Evolutionary conservation across 2,797 vertebrate genomes (phyloP).

Genomic region (Astyanax mexicanus): DNA sequence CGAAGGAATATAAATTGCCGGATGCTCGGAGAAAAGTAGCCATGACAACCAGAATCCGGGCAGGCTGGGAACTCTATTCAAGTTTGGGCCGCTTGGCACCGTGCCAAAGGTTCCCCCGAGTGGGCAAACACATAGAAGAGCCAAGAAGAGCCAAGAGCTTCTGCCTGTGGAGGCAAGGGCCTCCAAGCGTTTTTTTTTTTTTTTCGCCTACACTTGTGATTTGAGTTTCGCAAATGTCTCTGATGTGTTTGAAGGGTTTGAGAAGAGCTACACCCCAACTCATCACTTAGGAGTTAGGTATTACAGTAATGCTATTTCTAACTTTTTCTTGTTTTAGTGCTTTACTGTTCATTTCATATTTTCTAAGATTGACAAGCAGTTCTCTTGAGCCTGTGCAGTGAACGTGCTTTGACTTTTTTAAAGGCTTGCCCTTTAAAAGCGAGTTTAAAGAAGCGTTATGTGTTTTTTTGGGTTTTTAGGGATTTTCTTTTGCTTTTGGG

Average conservation of each 20-base stretch:
- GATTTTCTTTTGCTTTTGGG: too few relatives aligned
- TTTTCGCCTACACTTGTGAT: neutral
- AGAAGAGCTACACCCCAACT: neutral
- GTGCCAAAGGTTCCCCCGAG: slow-evolving; percentile 40
- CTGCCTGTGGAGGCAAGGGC: slow-evolving; percentile 24
- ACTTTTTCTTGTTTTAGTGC: too few relatives aligned
- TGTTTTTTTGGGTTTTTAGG: too few relatives aligned
- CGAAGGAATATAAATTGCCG: slow-evolving; percentile 57
- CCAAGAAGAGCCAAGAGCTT: slow-evolving; percentile 37
- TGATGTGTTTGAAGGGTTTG: neutral
- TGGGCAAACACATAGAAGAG: slow-evolving; percentile 46
- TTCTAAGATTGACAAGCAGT: too few relatives aligned
- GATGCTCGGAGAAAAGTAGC: slow-evolving; percentile 54
- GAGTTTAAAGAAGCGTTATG: too few relatives aligned
- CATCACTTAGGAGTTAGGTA: neutral
- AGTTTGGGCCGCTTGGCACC: slow-evolving; percentile 46
- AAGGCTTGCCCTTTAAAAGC: too few relatives aligned
- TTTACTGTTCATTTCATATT: too few relatives aligned
- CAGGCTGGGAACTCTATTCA: slow-evolving; percentile 61
- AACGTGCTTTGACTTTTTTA: too few relatives aligned
- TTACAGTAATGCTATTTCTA: too few relatives aligned
- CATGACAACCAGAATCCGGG: slow-evolving; percentile 58
- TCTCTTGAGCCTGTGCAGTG: too few relatives aligned
- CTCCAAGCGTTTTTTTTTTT: slow-evolving; percentile 2
- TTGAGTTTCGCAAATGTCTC: neutral